Base-by-base conservation (phyloP, 2,797 vertebrate genomes). In the Anniella stebbinsi region DNA sequence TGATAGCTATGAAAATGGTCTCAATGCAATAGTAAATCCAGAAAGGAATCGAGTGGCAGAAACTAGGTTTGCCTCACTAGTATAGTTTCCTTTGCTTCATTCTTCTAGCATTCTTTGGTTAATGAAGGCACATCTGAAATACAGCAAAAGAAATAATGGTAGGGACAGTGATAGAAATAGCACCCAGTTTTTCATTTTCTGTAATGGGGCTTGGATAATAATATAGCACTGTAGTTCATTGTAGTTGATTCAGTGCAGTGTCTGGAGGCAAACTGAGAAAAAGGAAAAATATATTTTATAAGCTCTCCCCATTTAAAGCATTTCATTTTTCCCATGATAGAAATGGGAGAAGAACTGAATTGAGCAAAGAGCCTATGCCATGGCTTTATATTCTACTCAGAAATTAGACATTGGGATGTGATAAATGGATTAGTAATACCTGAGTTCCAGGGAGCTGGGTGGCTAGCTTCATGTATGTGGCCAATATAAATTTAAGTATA, bases 191-290 rank as follows among this genome's bases (percentile, higher is more conserved):
- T 87, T 86, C 28, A 54, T 83, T 87, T 90, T 87, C 78, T 82
- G 30, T 77, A 87, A 90, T 87, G 60, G 72, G 72, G 66, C 69
- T 90, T 86, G 66, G 84, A 83, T 87, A 83, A 87, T 83, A 90
- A 90, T 90, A 83, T 69, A 69, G 72, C 88, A 89, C 45, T 76
- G 80, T 60, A n/a, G 85, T 57, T 57, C 88, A 89, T 57, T 76
- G 80, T 60, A n/a, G 85, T 57, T 57, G 89, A 90, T 90, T 87
- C 80, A 83, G 45, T 41, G 72, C 80, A 69, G 60, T 51, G 36
- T 57, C 85, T 83, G 60, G 80, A 90, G 80, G 85, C 85, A 90
- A 83, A 83, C 60, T 57, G 17, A 83, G 60, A 69, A 87, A 77
- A 77, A 36, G 78, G 77, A 76, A 87, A 57, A 38, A 57, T 76